These are phyloP conservation scores for Dryobota labecula DNA, from an alignment of 2,888 invertebrate species.

Conservation along the genomic window DNA sequence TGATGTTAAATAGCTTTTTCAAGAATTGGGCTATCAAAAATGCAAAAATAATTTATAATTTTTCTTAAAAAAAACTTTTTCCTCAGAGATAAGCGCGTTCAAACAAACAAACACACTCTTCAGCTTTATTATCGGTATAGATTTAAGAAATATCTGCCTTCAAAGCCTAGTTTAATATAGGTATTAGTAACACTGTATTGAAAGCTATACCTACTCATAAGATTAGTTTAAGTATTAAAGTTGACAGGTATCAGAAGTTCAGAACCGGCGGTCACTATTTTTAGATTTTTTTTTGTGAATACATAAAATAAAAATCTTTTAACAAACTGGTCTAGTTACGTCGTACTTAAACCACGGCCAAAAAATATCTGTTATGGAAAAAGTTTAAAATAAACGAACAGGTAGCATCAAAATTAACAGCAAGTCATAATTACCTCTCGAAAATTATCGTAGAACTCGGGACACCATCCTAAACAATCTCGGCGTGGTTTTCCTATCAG, in stretches of 20 bases:
- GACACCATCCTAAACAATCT: constrained; percentile 1
- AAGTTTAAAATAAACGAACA: background rate
- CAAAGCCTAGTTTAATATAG: too few species aligned
- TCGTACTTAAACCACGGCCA: background rate
- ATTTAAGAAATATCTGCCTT: too few species aligned
- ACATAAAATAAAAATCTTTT: background rate
- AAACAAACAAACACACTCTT: too few species aligned
- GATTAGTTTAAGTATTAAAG: background rate
- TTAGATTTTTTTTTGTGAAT: background rate
- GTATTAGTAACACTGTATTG: too few species aligned
- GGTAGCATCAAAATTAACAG: background rate
- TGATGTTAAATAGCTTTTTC: too few species aligned
- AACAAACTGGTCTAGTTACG: background rate
- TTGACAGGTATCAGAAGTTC: background rate
- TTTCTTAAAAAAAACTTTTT: too few species aligned
- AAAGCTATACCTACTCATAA: background rate
- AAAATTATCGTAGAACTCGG: constrained; percentile 15
- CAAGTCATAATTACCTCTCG: constrained; percentile 31
- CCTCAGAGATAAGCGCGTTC: too few species aligned
- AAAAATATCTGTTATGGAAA: background rate
- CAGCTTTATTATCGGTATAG: too few species aligned
- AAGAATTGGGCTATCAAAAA: too few species aligned
- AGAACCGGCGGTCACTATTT: background rate
- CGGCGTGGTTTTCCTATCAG: constrained; percentile 36
- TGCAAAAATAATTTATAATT: too few species aligned